phyloP scores from a whole-genome alignment of 2,797 vertebrate species.

The Pyrocephalus nanus region DNA sequence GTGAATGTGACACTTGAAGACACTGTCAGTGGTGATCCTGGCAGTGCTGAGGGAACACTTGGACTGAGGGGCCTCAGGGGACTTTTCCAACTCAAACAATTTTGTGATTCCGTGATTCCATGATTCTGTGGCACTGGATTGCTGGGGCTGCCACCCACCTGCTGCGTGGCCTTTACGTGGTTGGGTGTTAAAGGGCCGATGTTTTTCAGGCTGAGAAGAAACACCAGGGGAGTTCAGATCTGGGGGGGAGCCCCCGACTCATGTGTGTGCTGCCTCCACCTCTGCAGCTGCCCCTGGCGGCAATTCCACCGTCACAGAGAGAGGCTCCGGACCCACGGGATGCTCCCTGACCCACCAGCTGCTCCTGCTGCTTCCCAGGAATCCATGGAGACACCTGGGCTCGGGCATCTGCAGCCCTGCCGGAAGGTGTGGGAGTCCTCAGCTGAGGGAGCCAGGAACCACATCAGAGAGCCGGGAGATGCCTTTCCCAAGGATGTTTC shows the following conservation, averaged over 20 bases:
- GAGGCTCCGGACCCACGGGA: no score
- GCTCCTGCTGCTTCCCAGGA: not conserved
- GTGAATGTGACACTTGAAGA: no score
- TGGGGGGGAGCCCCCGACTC: not conserved
- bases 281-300: not conserved
- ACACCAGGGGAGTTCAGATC: not conserved
- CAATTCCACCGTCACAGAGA: no score
- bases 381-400: not conserved
- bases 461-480: not conserved
- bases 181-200: not conserved
- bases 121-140: not conserved
- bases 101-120: accelerated
- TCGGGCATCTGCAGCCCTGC: not conserved
- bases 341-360: not conserved
- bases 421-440: slow-evolving; percentile 4
- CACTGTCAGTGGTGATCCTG: not conserved
- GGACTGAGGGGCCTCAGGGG: not conserved
- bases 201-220: not conserved
- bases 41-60: not conserved
- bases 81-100: not conserved
- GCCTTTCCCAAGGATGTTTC: not conserved
- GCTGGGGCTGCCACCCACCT: not conserved
- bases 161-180: not conserved
- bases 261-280: accelerated
- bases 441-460: not conserved